A percentile compares a stretch with the other conserved stretches of the same genome.
These are phyloP conservation scores for Pristionchus fissidentatus DNA, from an alignment of 2,888 invertebrate species.

Conservation along the genomic window DNA sequence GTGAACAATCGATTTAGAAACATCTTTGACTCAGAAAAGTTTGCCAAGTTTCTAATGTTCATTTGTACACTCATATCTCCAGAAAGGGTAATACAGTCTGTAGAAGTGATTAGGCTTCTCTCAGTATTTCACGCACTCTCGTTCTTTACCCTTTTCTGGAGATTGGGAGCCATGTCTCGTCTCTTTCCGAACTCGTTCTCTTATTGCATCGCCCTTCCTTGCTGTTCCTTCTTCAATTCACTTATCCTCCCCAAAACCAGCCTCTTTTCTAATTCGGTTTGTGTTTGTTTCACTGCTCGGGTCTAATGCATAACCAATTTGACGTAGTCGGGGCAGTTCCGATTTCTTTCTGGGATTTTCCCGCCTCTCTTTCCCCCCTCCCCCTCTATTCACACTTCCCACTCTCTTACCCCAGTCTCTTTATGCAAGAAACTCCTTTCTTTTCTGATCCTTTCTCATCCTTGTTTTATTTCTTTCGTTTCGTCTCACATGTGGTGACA, in stretches of 20 bases:
- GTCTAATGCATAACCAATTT: conserved; percentile 14
- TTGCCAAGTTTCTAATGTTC: not conserved
- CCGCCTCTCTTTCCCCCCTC: not conserved
- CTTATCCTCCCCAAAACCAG: not conserved
- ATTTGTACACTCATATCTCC: not conserved
- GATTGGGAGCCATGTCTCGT: no score
- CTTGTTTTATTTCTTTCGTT: not conserved
- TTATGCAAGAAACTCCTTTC: not conserved
- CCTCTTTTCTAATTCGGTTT: not conserved
- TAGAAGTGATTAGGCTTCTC: not conserved
- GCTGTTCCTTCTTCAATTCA: not conserved
- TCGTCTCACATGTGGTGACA: not conserved
- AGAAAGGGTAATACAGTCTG: not conserved
- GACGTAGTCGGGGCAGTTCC: not conserved
- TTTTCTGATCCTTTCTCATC: not conserved
- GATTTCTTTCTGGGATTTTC: not conserved
- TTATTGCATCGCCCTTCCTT: not conserved
- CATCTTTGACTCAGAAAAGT: not conserved
- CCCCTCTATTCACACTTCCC: not conserved
- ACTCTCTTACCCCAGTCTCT: not conserved
- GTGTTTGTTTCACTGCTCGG: conserved; percentile 14
- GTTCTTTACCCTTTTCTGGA: no score
- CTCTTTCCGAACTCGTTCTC: not conserved
- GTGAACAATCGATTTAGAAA: not conserved
- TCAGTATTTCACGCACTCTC: not conserved